Evolutionary conservation across 2,888 invertebrate species (phyloP).

Genomic region (Drosophila recens): DNA sequence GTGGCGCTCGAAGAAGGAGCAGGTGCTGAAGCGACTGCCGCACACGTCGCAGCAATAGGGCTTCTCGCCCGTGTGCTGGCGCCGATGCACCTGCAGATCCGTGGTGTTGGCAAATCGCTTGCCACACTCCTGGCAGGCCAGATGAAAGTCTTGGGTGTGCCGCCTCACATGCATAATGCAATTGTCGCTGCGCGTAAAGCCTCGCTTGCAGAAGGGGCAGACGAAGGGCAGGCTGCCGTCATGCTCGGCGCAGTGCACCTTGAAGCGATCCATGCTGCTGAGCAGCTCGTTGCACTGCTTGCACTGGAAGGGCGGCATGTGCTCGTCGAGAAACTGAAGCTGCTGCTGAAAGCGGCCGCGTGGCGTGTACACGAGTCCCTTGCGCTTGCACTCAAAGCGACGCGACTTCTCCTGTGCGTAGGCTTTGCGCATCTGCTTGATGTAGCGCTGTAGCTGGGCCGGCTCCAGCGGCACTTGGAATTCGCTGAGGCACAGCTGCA

Average conservation of each 20-base stretch:
- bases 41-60: slow-evolving; percentile 56
- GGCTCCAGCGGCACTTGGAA: slow-evolving; percentile 33
- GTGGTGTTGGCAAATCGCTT: slow-evolving; percentile 43
- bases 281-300: slow-evolving; percentile 28
- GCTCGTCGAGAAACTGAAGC: slow-evolving; percentile 41
- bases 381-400: slow-evolving; percentile 17
- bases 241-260: slow-evolving; percentile 40
- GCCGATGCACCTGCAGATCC: slow-evolving; percentile 40
- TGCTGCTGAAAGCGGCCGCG: slow-evolving; percentile 26
- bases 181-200: slow-evolving; percentile 42
- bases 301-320: slow-evolving; percentile 44
- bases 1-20: slow-evolving; percentile 40
- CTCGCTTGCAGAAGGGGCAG: slow-evolving; percentile 42
- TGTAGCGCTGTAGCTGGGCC: slow-evolving; percentile 28
- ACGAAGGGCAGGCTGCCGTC: slow-evolving; percentile 36
- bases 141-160: slow-evolving; percentile 40
- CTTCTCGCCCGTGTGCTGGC: slow-evolving; percentile 48
- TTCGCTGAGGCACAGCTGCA: slow-evolving; percentile 42
- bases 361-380: slow-evolving; percentile 6
- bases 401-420: slow-evolving; percentile 36
- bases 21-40: slow-evolving; percentile 41
- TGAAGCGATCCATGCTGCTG: slow-evolving; percentile 42
- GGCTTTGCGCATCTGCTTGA: slow-evolving; percentile 23
- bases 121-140: slow-evolving; percentile 45
- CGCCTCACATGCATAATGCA: slow-evolving; percentile 44